Base-by-base conservation (phyloP, 2,113 vertebrate genomes). In the Archocentrus centrarchus region DNA sequence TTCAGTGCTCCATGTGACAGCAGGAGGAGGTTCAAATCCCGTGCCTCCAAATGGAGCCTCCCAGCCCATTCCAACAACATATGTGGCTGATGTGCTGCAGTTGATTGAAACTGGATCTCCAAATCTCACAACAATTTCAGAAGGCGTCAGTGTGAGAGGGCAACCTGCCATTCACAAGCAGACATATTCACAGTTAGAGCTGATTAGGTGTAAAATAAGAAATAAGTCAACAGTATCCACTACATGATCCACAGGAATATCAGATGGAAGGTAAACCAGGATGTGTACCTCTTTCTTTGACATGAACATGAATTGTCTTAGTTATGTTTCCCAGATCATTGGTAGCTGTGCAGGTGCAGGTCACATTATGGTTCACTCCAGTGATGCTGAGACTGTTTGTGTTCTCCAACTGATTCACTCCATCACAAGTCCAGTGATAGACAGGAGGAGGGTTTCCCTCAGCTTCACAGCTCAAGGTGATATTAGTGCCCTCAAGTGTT, bases 1-100 rank as follows among this genome's bases (percentile, higher is more conserved):
- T 1, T 80, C 9, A 47, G 89, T 68, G 0, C 0, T 68, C 92
- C 91, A 93, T 11, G 1, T 41, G 53, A 77, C 7, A 18, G 0
- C 0, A 7, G 32, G 1, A 2, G 1, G 1, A 0, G 0, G 0
- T 4, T 2, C 1, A 15, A 13, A 10, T 2, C 0, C 2, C 8
- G 0, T 47, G 11, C 32, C 44, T 27, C 75, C 83, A 17, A 9
- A 0, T 5, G 17, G 0, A 5, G 76, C 30, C 58, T 92, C 79
- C 93, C 93, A 95, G 70, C 86, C 81, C 7, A 95, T 77, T 59
- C 18, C 2, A 0, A 0, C 0, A 11, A 3, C 1, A 27, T 50
- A 2, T 66, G 7, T 2, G 5, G 1, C 53, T 11, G 86, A 14
- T 61, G 89, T 50, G 32, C 32, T 91, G 90, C 94, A 95, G 77